Base-by-base conservation (phyloP, 2,797 vertebrate genomes). In the Anableps anableps region DNA sequence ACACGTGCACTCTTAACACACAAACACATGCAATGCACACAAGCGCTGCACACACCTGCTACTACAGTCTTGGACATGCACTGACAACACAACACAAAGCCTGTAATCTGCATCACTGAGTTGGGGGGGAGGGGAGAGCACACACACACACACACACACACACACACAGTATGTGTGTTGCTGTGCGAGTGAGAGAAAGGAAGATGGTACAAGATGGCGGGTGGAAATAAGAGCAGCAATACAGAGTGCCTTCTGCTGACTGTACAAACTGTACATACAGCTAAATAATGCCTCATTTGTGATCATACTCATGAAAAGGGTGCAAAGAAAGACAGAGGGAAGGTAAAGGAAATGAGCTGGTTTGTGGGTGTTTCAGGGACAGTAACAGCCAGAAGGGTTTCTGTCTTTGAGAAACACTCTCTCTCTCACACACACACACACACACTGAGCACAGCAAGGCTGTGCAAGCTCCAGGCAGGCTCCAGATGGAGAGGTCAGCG, bases 401-500 rank as follows among this genome's bases (percentile, higher is more conserved):
- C 91, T 92, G 90, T 93, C 91, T 94, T 91, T 80, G 88, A 93
- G 87, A 90, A 79, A 90, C 83, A 87, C 84, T 31, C 14, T 13
- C 55, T 13, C 58, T 13, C 55, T 2, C 23, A 80, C 34, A 74
- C 82, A 88, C 88, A 81, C 82, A 76, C 41, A 55, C 55, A 43
- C 36, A 75, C 82, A 75, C 45, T 53, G 66, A 75, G 80, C 77
- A 72, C 85, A 84, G 81, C 29, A 4, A 88, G 85, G 79, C 86
- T 77, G 88, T 87, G 78, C 74, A 82, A 83, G 89, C 91, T 92
- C 84, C 85, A 92, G 87, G 91, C 91, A 91, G 90, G 80, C 85
- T 92, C 90, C 94, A 95, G 94, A 93, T 94, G 95, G 94, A 94
- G 90, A 88, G 95, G 93, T 95, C 94, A 94, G 86, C 92, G 90